Evolutionary conservation across 2,113 vertebrate genomes (phyloP).

Genomic region (Balaenoptera acutorostrata): DNA sequence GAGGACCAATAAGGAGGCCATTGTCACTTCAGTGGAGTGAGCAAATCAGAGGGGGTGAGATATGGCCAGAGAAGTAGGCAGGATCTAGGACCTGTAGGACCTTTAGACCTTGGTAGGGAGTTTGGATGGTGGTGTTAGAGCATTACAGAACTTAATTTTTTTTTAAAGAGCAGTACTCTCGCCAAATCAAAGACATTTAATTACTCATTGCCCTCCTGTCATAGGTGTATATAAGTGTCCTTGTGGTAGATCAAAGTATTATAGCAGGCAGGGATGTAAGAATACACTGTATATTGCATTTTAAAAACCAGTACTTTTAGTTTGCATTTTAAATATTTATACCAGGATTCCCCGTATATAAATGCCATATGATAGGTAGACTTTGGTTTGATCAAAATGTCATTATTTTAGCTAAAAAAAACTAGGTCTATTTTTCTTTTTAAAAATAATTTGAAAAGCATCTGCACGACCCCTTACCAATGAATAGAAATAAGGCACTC

Average conservation of each 20-base stretch:
- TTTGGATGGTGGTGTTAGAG: background rate
- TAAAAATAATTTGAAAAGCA: conserved; percentile 12
- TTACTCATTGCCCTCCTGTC: background rate
- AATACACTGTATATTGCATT: background rate
- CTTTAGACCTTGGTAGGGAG: background rate
- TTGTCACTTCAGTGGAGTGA: background rate
- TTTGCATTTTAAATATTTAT: conserved; percentile 15
- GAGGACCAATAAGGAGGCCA: background rate
- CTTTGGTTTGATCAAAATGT: background rate
- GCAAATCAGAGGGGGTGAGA: background rate
- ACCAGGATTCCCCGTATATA: background rate
- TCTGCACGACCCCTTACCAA: background rate
- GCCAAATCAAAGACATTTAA: background rate
- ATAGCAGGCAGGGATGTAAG: background rate
- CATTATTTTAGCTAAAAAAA: background rate
- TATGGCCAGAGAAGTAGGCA: background rate
- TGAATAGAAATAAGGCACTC: conserved; percentile 11
- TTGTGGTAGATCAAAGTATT: background rate
- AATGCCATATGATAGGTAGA: background rate
- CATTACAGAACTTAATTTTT: background rate
- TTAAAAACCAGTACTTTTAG: background rate
- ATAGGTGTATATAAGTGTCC: background rate
- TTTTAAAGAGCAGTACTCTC: background rate
- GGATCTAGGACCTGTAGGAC: background rate
- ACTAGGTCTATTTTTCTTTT: background rate